Percentiles rank a stretch among this genome's conserved stretches.
Conservation (phyloP, 2,113 vertebrate genomes). For the Indicator indicator region DNA sequence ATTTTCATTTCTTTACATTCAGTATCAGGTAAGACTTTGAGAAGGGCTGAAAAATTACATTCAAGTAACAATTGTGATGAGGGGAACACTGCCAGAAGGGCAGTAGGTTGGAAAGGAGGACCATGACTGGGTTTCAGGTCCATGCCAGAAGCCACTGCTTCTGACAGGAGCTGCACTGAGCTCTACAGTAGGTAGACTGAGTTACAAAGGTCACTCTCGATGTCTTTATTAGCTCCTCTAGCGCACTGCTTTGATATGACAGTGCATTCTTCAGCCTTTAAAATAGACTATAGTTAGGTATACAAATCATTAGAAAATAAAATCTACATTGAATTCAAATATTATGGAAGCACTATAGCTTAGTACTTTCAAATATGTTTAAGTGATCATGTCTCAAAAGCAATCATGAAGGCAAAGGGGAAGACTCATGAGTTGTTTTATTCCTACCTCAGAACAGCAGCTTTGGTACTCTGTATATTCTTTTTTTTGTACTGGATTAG, state of each 20-base stretch:
- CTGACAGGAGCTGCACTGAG: neutral
- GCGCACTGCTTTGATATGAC: neutral
- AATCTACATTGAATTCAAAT: neutral
- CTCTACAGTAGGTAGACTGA: neutral
- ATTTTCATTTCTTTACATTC: neutral
- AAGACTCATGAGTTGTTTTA: neutral
- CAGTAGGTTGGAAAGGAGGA: neutral
- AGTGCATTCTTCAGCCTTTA: neutral
- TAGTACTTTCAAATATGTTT: neutral
- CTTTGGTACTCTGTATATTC: neutral
- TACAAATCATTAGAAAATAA: neutral
- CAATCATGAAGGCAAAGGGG: neutral
- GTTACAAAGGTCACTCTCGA: neutral
- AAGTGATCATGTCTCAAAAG: neutral
- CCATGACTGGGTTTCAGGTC: neutral
- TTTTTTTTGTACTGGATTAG: neutral
- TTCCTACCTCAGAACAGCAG: neutral
- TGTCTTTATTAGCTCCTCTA: neutral
- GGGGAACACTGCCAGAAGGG: rapidly evolving
- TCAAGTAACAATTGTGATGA: neutral
- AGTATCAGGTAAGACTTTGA: neutral
- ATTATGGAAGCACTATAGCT: neutral
- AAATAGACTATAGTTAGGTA: neutral
- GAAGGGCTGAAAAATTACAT: neutral
- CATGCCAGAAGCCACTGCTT: neutral